Evolutionary conservation across 1,140 invertebrate genomes (phyloP).

Genomic region (Drosophila murphyi): DNA sequence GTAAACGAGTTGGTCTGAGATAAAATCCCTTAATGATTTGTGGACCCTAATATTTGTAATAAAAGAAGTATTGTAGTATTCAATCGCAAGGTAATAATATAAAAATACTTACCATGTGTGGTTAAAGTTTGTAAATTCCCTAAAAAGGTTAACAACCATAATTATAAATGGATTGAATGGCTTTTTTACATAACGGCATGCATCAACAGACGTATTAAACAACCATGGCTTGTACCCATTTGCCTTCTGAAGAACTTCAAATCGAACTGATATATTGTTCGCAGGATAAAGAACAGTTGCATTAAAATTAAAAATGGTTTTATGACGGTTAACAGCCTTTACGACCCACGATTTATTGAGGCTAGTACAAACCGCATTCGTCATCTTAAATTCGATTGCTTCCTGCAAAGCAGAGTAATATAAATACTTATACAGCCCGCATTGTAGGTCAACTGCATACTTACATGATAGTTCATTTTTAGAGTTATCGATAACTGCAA

Average conservation of each 20-base stretch:
- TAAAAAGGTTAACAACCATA: background rate
- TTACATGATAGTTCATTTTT: background rate
- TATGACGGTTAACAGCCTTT: conserved; percentile 5
- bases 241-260: background rate
- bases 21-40: conserved; percentile 32
- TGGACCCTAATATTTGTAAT: conserved; percentile 14
- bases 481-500: background rate
- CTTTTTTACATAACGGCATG: background rate
- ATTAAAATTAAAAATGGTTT: background rate
- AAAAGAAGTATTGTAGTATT: background rate
- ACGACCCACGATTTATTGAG: conserved; percentile 13
- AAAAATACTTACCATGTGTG: conserved; percentile 16
- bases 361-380: conserved; percentile 18
- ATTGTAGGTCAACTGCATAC: background rate
- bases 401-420: background rate
- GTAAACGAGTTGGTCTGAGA: background rate
- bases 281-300: conserved; percentile 1
- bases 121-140: conserved; percentile 17
- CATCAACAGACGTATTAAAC: background rate
- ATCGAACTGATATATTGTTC: background rate
- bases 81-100: no score
- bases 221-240: conserved; percentile 19
- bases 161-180: conserved; percentile 14
- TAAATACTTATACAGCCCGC: no score
- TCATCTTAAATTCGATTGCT: conserved; percentile 9